These are phyloP conservation scores for Pseudonaja textilis DNA, from an alignment of 2,113 vertebrate species.

Conservation along the genomic window DNA sequence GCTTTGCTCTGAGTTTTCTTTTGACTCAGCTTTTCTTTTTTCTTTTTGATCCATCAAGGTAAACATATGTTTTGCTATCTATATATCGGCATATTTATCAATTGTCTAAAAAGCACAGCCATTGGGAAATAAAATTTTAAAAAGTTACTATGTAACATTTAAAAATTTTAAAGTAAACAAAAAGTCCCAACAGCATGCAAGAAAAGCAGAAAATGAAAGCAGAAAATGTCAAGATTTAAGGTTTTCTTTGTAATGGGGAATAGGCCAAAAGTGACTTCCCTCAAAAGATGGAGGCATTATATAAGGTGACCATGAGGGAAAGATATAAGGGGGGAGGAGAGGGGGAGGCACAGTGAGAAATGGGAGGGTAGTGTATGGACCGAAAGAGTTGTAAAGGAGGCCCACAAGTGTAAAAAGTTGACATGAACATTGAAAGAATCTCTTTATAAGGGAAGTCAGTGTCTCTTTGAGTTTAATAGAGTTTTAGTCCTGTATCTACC, in stretches of 20 bases:
- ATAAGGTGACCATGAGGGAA: conserved; percentile 32
- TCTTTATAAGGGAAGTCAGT: conserved; percentile 91
- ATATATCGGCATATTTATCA: conserved; percentile 11
- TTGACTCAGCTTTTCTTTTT: background rate
- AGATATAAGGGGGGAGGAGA: background rate
- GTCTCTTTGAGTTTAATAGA: conserved; percentile 2
- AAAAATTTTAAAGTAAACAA: conserved; percentile 40
- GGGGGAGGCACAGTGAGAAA: background rate
- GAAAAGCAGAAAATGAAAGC: conserved; percentile 72
- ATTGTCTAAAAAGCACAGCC: conserved; percentile 33
- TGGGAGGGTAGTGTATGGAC: conserved; percentile 34
- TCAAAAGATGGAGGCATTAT: conserved; percentile 35
- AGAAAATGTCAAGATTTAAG: conserved; percentile 48
- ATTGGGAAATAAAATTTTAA: conserved; percentile 1
- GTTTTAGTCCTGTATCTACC: background rate
- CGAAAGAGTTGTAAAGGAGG: conserved; percentile 51
- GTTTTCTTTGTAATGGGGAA: background rate
- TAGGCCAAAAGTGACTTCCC: conserved; percentile 33
- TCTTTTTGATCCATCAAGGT: conserved; percentile 62
- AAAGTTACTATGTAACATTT: conserved; percentile 33
- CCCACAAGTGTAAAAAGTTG: conserved; percentile 64
- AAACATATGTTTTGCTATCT: conserved; percentile 56
- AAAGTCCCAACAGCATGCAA: conserved; percentile 80
- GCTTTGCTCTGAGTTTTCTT: conserved; percentile 70
- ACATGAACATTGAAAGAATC: conserved; percentile 59